Evolutionary conservation across 2,797 vertebrate genomes (phyloP).

Genomic region (Phaenicophaeus curvirostris): DNA sequence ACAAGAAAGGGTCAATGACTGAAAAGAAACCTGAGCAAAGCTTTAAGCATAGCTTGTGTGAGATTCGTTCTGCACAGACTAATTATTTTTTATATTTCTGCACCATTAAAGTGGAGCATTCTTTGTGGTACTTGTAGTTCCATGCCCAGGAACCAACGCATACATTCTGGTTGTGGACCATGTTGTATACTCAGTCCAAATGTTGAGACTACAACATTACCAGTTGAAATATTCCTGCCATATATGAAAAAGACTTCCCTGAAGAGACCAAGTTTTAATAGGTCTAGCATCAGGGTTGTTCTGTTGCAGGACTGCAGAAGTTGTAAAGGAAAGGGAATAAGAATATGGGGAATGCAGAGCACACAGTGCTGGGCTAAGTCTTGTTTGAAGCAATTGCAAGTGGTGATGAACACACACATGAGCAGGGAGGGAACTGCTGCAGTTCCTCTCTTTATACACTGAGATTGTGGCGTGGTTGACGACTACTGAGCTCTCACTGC

Average conservation of each 20-base stretch:
- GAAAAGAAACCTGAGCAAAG: not conserved
- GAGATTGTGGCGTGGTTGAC: rapidly evolving
- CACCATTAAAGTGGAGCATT: not conserved
- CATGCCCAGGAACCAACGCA: not conserved
- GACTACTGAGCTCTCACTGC: not conserved
- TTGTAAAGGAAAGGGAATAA: not conserved
- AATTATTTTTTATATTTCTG: not conserved
- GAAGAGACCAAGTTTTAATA: not conserved
- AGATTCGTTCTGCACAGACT: not conserved
- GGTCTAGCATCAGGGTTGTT: not conserved
- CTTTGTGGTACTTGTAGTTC: not conserved
- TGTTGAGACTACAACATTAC: not conserved
- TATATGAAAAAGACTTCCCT: not conserved
- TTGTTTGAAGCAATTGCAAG: not conserved
- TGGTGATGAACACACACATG: rapidly evolving
- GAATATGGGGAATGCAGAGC: not conserved
- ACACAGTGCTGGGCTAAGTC: rapidly evolving
- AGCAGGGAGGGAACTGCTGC: not conserved
- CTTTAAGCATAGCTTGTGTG: not conserved
- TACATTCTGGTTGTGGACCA: not conserved
- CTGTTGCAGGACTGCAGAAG: not conserved
- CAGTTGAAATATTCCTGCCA: not conserved
- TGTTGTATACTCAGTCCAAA: not conserved
- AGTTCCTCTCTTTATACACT: rapidly evolving
- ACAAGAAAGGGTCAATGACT: not conserved